Percentiles rank a stretch among this genome's conserved stretches.
These are phyloP conservation scores for Pachypanchax playfairii DNA, from an alignment of 2,113 vertebrate species.

Conservation along the genomic window DNA sequence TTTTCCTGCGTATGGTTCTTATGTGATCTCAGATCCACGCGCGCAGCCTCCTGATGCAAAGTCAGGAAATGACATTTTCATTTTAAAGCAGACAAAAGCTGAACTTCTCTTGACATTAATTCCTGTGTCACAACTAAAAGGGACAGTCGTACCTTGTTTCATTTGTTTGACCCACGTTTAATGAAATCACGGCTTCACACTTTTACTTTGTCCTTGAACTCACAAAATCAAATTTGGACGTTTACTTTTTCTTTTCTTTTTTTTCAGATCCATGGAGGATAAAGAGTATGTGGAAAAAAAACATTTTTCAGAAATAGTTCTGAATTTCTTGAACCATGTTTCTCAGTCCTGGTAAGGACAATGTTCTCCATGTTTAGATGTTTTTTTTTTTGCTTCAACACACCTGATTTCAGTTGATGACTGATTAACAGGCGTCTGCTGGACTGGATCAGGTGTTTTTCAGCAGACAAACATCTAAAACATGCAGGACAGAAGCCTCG, in stretches of 20 bases:
- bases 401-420: too few species aligned
- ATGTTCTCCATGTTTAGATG: too few species aligned
- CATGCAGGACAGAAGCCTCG: too few species aligned
- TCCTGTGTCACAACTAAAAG: background rate
- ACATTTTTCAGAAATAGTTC: background rate
- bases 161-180: background rate
- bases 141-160: background rate
- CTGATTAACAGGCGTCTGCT: too few species aligned
- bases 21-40: slow-evolving; percentile 3
- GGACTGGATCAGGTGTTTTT: too few species aligned
- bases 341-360: too few species aligned
- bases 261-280: background rate
- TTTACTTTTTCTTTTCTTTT: background rate
- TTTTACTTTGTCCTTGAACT: background rate
- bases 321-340: background rate
- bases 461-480: too few species aligned
- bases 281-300: too few species aligned
- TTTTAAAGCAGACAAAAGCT: slow-evolving; percentile 5
- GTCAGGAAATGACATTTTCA: slow-evolving; percentile 15
- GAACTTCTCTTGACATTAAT: slow-evolving; percentile 17
- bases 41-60: background rate
- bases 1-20: background rate
- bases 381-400: too few species aligned
- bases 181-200: background rate
- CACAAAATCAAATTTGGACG: background rate